Conservation (phyloP, 2,113 vertebrate genomes). For the Bungarus multicinctus region DNA sequence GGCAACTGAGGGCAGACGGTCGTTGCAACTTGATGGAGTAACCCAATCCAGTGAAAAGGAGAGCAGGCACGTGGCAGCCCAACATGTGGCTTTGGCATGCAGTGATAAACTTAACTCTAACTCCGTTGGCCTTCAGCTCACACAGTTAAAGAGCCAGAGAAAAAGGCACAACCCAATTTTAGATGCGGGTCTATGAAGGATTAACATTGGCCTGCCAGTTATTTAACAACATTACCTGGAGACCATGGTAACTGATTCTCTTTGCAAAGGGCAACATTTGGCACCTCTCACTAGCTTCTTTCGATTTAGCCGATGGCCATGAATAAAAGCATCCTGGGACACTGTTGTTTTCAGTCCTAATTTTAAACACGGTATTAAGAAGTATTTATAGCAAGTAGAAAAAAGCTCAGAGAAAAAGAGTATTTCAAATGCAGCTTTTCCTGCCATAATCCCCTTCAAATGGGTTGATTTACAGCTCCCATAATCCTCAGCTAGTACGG, state of each 20-base stretch:
- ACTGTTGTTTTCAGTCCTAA: neutral
- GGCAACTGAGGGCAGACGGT: neutral
- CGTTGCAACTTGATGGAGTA: neutral
- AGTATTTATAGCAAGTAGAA: neutral
- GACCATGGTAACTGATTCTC: neutral
- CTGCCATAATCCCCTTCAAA: neutral
- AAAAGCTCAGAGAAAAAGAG: neutral
- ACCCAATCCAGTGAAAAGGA: neutral
- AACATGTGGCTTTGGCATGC: neutral
- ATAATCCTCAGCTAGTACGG: neutral
- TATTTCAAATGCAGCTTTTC: neutral
- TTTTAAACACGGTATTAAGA: neutral
- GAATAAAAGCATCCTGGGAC: neutral
- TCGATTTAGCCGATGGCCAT: neutral
- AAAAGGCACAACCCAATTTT: slow-evolving; percentile 11
- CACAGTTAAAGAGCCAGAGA: neutral
- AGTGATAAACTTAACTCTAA: neutral
- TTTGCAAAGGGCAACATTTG: neutral
- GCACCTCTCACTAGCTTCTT: neutral
- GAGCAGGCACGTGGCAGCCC: neutral
- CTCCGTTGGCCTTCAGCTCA: neutral
- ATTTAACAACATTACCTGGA: slow-evolving; percentile 1
- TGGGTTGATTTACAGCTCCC: neutral
- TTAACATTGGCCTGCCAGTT: neutral
- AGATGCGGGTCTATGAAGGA: neutral